A percentile compares a stretch with the other conserved stretches of the same genome.
Evolutionary conservation across 2,113 vertebrate species (phyloP).

Genomic region (Macquaria australasica): DNA sequence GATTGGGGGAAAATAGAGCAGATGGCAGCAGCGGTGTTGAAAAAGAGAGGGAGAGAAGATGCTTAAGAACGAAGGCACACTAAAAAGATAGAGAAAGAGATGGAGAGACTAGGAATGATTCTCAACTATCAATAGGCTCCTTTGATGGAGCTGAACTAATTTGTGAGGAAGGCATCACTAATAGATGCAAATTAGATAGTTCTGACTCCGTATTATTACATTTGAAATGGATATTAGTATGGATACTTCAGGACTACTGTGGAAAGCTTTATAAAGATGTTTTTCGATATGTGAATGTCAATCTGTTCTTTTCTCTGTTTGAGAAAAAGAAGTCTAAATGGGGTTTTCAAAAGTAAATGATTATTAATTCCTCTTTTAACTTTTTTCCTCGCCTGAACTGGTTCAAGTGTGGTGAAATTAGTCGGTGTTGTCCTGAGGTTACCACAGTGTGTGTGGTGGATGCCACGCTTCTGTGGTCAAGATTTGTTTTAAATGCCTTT

Average conservation of each 20-base stretch:
- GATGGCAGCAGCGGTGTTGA: slow-evolving; percentile 68
- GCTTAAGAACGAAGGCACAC: slow-evolving; percentile 37
- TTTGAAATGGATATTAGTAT: background rate
- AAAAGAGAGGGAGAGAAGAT: slow-evolving; percentile 49
- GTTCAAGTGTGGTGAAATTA: background rate
- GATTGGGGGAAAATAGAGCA: slow-evolving; percentile 68
- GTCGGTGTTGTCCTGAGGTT: background rate
- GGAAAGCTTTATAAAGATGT: slow-evolving; percentile 21
- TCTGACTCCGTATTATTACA: slow-evolving; percentile 10
- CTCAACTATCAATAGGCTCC: slow-evolving; percentile 51
- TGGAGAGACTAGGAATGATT: slow-evolving; percentile 48
- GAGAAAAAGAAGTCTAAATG: slow-evolving; percentile 1
- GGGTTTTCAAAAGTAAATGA: background rate
- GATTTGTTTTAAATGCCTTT: slow-evolving; percentile 7
- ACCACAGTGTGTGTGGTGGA: background rate
- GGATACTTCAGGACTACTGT: background rate
- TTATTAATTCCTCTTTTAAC: slow-evolving; percentile 9
- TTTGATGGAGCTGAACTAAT: slow-evolving; percentile 44
- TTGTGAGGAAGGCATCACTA: slow-evolving; percentile 25
- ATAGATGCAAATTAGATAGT: slow-evolving; percentile 45
- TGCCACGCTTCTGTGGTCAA: background rate
- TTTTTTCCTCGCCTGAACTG: slow-evolving; percentile 1
- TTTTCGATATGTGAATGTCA: background rate
- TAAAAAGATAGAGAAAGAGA: slow-evolving; percentile 54
- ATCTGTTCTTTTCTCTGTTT: slow-evolving; percentile 5